Conservation (phyloP, 2,888 invertebrate genomes). For the Eupithecia centaureata region DNA sequence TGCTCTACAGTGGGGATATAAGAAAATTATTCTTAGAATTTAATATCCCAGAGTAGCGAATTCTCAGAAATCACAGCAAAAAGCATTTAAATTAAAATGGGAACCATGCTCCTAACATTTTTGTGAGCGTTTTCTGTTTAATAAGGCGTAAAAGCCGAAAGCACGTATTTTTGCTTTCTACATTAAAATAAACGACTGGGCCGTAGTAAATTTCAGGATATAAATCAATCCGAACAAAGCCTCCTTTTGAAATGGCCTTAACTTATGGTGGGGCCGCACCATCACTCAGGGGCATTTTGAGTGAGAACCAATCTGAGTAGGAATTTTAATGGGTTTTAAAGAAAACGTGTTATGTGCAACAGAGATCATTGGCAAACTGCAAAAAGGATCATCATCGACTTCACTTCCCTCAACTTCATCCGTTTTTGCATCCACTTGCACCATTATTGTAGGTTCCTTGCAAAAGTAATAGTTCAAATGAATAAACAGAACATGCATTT, state of each 20-base stretch:
- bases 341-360: neutral
- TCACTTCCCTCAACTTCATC: neutral
- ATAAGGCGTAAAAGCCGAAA: slow-evolving; percentile 39
- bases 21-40: neutral
- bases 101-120: slow-evolving; percentile 16
- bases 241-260: slow-evolving; percentile 40
- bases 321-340: slow-evolving; percentile 7
- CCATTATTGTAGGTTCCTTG: neutral
- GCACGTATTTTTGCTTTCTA: slow-evolving; percentile 35
- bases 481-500: neutral
- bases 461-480: neutral
- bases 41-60: neutral
- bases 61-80: slow-evolving; percentile 1
- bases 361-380: neutral
- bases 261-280: slow-evolving; percentile 9
- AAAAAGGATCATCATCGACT: neutral
- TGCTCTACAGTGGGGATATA: neutral
- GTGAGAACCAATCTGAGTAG: neutral
- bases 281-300: slow-evolving; percentile 4
- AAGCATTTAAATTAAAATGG: slow-evolving; percentile 15
- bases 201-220: slow-evolving; percentile 39
- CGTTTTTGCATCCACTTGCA: neutral
- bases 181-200: slow-evolving; percentile 37
- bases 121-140: slow-evolving; percentile 34
- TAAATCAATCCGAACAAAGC: slow-evolving; percentile 50